Percentiles rank a stretch among this genome's conserved stretches.
Conservation (phyloP, 2,797 vertebrate species). For the Parauchenoglanis ngamensis region DNA sequence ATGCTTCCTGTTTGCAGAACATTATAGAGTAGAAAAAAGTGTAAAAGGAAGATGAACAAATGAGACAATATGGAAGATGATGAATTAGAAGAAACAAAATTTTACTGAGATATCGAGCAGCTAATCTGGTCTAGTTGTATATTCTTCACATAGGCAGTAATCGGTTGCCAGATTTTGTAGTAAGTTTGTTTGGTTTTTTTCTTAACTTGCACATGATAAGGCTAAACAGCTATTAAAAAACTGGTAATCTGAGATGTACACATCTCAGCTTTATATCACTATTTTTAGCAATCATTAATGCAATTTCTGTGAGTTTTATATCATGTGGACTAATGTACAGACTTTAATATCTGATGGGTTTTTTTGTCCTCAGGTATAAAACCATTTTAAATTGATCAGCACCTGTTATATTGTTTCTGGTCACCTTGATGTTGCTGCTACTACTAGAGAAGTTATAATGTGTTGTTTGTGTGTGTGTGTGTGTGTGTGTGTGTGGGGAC, state of each 20-base stretch:
- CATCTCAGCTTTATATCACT: neutral
- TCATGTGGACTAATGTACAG: too few relatives aligned
- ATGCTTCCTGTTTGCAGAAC: neutral
- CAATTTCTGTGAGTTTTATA: neutral
- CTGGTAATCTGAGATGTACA: neutral
- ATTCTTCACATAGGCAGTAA: neutral
- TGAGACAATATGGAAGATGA: neutral
- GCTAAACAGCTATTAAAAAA: neutral
- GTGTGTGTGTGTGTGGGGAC: slow-evolving; percentile 29
- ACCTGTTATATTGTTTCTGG: neutral
- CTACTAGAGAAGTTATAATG: neutral
- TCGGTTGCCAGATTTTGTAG: neutral
- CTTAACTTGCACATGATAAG: too few relatives aligned
- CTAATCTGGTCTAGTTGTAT: neutral
- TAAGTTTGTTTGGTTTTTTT: neutral
- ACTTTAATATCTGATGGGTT: neutral
- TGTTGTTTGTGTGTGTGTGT: neutral
- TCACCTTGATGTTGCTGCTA: neutral
- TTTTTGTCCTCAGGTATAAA: neutral
- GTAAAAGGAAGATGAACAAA: neutral
- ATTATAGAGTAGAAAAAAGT: neutral
- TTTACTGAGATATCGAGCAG: neutral
- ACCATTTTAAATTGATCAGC: slow-evolving; percentile 36
- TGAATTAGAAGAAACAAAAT: neutral
- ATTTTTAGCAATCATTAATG: neutral